Base-by-base conservation (phyloP, 1,140 invertebrate species). In the Calycopis cecrops region DNA sequence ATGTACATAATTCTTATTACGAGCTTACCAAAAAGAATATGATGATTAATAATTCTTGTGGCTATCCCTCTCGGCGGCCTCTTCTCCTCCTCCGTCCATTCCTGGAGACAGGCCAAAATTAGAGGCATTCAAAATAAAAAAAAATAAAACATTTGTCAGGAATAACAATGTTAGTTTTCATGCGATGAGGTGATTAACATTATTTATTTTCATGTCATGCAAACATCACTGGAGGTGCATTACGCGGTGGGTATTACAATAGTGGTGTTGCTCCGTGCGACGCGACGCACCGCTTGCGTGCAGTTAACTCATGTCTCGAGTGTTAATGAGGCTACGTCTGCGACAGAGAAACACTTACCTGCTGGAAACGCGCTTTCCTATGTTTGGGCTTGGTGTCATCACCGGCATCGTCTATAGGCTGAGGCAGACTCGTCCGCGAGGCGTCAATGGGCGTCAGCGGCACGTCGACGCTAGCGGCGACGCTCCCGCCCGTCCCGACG, bases 351-450 rank as follows among this genome's bases (percentile, higher is more conserved):
- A 28, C 21, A 73, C 67, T 85, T 71, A 93, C 92, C 90, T 95
- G 93, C 88, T 95, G 94, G 85, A 96, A 95, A 63, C 95, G 91
- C 62, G 94, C 95, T 89, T 95, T 95, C 63, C 94, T 92, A 76
- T 95, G 94, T 88, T 95, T 96, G 59, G 94, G 94, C 76, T 79
- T 84, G 69, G 74, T 57, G 62, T 86, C 83, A 67, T 86, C 65
- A 50, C 60, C 54, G 57, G 68, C 55, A 48, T 66, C 62, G 34
- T 82, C 77, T 7, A 65, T 57, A 37, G 52, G 65, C 55, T 69
- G 71, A 38, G 71, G 65, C 47, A 72, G 59, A 55, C 65, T 75
- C 61, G 65, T 64, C 50, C 76, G 71, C 9, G 78, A 72, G 42
- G 71, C 72, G 59, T 76, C 79, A 0, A 74, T 63, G 11, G 71